These are phyloP conservation scores for Sycophila texana DNA, from an alignment of 2,888 invertebrate species.

Conservation along the genomic window DNA sequence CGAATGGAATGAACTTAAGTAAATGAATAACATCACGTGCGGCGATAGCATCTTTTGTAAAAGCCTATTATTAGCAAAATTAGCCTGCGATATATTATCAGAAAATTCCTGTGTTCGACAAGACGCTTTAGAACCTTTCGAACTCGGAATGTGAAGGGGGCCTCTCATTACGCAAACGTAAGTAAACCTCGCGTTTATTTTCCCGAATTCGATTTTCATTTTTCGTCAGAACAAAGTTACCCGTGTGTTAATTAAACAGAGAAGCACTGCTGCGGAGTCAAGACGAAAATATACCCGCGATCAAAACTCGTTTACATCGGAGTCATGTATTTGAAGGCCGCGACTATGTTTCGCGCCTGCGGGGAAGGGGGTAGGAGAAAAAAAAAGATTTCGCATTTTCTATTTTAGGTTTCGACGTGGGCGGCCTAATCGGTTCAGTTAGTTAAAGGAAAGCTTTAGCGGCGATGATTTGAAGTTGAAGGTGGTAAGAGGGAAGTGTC, in stretches of 20 bases:
- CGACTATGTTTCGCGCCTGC: too few species aligned
- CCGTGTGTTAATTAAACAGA: conserved; percentile 35
- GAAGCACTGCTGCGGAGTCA: neutral
- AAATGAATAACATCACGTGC: too few species aligned
- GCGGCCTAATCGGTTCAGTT: neutral
- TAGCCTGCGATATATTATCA: too few species aligned
- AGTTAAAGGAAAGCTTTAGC: conserved; percentile 22
- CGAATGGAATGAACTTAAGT: too few species aligned
- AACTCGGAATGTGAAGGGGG: too few species aligned
- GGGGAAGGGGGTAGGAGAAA: neutral
- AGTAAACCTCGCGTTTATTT: neutral
- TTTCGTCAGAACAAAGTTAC: conserved; percentile 12
- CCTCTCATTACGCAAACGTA: neutral
- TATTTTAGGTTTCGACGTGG: conserved; percentile 7
- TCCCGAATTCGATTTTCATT: conserved; percentile 23
- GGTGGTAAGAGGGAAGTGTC: neutral
- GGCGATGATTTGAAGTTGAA: neutral
- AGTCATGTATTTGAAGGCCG: neutral
- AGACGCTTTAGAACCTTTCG: too few species aligned
- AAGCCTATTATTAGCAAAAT: too few species aligned
- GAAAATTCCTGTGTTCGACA: too few species aligned
- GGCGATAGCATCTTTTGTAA: too few species aligned
- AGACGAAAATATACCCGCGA: conserved; percentile 31
- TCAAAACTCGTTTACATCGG: conserved; percentile 39
- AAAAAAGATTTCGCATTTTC: conserved; percentile 16